Evolutionary conservation across 1,140 invertebrate species (phyloP).

Genomic region (Magallana angulata): DNA sequence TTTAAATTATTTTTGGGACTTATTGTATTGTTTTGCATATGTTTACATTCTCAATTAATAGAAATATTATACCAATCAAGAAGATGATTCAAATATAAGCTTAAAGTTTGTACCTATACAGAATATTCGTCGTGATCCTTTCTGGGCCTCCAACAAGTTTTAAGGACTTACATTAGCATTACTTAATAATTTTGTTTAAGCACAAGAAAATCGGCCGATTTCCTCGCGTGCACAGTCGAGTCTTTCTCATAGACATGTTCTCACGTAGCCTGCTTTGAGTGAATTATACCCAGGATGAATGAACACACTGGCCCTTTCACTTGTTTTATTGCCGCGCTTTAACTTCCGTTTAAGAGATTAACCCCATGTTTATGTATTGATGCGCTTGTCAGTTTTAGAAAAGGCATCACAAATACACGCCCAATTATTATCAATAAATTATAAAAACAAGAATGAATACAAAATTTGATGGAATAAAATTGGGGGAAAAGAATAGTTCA

Average conservation of each 20-base stretch:
- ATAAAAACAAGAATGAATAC: not conserved
- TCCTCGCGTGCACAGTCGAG: not conserved
- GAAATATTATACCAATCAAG: too few species aligned
- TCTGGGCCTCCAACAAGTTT: too few species aligned
- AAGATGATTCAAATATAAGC: too few species aligned
- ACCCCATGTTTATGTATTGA: slow-evolving; percentile 5
- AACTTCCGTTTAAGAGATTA: not conserved
- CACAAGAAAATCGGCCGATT: too few species aligned
- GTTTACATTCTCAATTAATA: too few species aligned
- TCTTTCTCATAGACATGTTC: not conserved
- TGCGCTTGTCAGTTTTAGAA: not conserved
- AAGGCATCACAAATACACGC: not conserved
- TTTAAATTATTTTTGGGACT: too few species aligned
- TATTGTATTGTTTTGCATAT: too few species aligned
- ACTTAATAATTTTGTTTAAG: too few species aligned
- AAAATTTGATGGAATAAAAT: not conserved
- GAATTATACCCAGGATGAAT: not conserved
- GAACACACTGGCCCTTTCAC: not conserved
- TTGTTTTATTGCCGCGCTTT: not conserved
- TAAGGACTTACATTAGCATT: too few species aligned
- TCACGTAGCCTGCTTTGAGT: not conserved
- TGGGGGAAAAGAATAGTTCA: not conserved
- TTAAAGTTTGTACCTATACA: too few species aligned
- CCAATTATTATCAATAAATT: slow-evolving; percentile 3
- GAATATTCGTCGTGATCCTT: too few species aligned